Evolutionary conservation across 2,888 invertebrate genomes (phyloP), one percentile per base, ranked within the genome.

Genomic region (Drosophila longiperda): DNA sequence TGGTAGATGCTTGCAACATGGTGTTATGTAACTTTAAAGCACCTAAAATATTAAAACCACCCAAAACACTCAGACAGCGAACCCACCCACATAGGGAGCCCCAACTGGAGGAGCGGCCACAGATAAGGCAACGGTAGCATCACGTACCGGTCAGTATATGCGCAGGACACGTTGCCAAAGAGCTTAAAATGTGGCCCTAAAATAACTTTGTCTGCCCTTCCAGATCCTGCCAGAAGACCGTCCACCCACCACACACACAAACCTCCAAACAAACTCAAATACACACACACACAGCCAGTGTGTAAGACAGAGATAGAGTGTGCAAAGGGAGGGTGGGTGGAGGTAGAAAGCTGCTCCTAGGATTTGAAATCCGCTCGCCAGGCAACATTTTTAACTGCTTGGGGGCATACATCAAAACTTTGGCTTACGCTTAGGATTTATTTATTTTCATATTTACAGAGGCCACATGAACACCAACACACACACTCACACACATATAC

Each of bases 361-460:
- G 85, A 86, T 82, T 88, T 83, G 75, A 73, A 82, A 78, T 70
- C 71, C 84, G 79, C 82, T 82, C 71, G 65, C 55, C 79, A 69
- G 77, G 78, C 77, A 75, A 76, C 82, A 79, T 84, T 86, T 84
- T 84, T 86, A 90, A 83, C 87, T 89, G 88, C 88, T 83, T 85
- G 83, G 85, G 87, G 90, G 89, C 89, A 87, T 89, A 87, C 90
- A 90, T 87, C 89, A 90, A 83, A 90, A 84, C 87, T 90, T 90
- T 90, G 80, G 87, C 90, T 90, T 87, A 87, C 87, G 87, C 79
- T 79, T 77, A 75, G 90, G 86, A 90, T 89, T 90, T 90, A 90
- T 90, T 90, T 90, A 89, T 90, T 90, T 90, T 90, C 87, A 91
- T 90, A 90, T 90, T 91, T 91, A 82, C 83, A 73, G 72, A 82